Conservation (phyloP, 2,888 invertebrate genomes). For the Papilio demoleus region DNA sequence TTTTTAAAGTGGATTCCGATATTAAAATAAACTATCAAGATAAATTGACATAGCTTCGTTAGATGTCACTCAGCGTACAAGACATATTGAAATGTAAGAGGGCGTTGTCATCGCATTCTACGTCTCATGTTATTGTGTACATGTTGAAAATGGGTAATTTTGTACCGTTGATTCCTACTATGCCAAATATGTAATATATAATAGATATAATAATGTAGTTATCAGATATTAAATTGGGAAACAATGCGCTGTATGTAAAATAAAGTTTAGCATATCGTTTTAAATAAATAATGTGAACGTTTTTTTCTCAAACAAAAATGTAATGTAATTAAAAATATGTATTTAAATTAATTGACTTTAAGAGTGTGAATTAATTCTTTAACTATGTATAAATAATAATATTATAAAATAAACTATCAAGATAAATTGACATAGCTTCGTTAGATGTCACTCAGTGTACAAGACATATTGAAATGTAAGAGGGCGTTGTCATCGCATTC, state of each 20-base stretch:
- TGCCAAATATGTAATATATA: conserved; percentile 38
- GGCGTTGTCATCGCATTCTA: conserved; percentile 10
- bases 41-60: no score
- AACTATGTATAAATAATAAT: neutral
- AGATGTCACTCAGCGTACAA: neutral
- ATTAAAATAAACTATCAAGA: no score
- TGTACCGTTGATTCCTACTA: conserved; percentile 5
- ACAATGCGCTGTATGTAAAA: conserved; percentile 80
- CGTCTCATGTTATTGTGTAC: conserved; percentile 44
- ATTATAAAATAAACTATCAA: no score
- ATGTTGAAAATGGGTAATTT: conserved; percentile 11
- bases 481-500: conserved; percentile 16
- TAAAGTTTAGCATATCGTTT: conserved; percentile 71
- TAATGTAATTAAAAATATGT: neutral
- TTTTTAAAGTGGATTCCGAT: neutral
- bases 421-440: no score
- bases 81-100: conserved; percentile 9
- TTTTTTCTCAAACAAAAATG: neutral
- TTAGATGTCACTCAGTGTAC: neutral
- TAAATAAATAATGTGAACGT: conserved; percentile 2
- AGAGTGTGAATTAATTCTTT: neutral
- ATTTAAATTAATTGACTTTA: neutral
- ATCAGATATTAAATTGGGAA: conserved; percentile 71
- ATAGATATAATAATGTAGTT: conserved; percentile 24
- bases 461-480: neutral